Evolutionary conservation across 2,888 invertebrate species (phyloP).

Genomic region (Chirona hameri): DNA sequence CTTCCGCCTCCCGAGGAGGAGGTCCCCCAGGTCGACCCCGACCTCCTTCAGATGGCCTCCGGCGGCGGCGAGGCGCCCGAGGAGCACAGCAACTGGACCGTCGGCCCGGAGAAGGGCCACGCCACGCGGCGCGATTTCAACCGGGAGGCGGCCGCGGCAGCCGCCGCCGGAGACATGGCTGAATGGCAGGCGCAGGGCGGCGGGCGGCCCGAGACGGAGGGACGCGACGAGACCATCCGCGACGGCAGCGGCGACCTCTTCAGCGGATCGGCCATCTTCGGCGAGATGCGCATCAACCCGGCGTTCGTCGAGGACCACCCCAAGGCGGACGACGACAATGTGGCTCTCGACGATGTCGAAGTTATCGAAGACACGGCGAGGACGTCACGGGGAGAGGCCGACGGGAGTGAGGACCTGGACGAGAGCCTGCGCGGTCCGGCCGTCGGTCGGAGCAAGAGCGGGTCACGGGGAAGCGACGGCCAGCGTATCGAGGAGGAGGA

Average conservation of each 20-base stretch:
- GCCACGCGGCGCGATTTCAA: background rate
- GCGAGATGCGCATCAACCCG: background rate
- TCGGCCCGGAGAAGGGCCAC: background rate
- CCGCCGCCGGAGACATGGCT: background rate
- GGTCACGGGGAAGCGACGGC: too few relatives aligned
- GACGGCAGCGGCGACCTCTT: background rate
- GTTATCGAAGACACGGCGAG: background rate
- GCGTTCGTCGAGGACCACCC: background rate
- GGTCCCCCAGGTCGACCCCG: background rate
- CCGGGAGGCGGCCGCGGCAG: background rate
- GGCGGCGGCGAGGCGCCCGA: background rate
- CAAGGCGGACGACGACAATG: background rate
- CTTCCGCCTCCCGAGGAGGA: background rate
- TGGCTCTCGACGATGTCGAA: background rate
- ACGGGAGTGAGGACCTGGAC: too few relatives aligned
- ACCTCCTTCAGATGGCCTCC: background rate
- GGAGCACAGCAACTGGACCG: background rate
- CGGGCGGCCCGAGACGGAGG: too few relatives aligned
- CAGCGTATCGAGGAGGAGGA: conserved; percentile 6
- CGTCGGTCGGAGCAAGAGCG: background rate
- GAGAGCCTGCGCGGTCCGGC: too few relatives aligned
- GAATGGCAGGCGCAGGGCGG: background rate
- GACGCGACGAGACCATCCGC: too few relatives aligned
- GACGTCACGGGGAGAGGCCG: too few relatives aligned
- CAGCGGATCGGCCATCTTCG: background rate